These are phyloP conservation scores for Lepidothrix coronata DNA, from an alignment of 2,113 vertebrate genomes.

Conservation along the genomic window DNA sequence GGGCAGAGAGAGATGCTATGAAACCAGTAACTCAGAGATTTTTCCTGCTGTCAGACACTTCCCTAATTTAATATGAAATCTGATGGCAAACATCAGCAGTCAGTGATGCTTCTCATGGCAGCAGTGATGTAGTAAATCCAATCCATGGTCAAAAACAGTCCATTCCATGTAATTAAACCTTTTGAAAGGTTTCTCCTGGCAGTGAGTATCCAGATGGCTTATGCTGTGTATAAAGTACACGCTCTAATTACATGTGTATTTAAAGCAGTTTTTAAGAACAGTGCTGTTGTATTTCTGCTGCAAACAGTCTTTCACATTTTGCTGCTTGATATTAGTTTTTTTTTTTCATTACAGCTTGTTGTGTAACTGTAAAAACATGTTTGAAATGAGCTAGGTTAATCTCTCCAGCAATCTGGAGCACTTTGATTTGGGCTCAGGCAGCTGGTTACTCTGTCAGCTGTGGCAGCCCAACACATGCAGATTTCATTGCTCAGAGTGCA, in stretches of 20 bases:
- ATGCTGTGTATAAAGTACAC: background rate
- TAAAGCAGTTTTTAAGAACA: background rate
- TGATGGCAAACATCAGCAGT: background rate
- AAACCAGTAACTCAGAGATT: background rate
- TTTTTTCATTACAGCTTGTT: background rate
- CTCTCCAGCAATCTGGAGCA: background rate
- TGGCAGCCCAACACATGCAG: background rate
- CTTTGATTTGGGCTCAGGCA: background rate
- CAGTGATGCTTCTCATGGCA: background rate
- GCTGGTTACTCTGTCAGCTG: background rate
- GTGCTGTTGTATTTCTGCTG: background rate
- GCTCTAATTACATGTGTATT: background rate
- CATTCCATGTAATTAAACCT: background rate
- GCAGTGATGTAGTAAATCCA: background rate
- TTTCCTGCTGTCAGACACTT: background rate
- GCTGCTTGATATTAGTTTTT: background rate
- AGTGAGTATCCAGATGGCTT: background rate
- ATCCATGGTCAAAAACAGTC: background rate
- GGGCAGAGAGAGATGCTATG: background rate
- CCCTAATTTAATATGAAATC: background rate
- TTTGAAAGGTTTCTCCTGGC: background rate
- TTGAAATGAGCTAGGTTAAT: background rate
- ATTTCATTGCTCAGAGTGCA: background rate
- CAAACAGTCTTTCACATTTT: background rate
- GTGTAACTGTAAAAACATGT: slow-evolving; percentile 1